Evolutionary conservation across 2,888 invertebrate genomes (phyloP).

Genomic region (Epinotia demarniana): DNA sequence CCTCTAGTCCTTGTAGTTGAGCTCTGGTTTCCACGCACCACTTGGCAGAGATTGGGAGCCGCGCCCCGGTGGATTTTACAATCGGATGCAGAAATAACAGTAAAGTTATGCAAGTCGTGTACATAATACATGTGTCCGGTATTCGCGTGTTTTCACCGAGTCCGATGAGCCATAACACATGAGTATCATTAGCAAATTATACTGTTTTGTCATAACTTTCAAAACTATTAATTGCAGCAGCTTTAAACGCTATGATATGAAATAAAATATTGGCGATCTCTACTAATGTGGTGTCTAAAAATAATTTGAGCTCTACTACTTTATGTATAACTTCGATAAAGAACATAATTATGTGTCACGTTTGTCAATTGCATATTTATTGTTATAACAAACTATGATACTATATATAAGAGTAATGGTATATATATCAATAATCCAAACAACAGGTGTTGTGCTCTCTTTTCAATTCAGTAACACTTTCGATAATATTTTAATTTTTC

Average conservation of each 20-base stretch:
- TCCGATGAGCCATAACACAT: background rate
- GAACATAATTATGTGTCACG: background rate
- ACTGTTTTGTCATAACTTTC: background rate
- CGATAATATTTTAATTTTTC: slow-evolving; percentile 14
- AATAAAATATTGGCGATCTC: background rate
- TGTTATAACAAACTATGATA: background rate
- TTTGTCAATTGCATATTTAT: background rate
- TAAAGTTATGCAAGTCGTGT: slow-evolving; percentile 7
- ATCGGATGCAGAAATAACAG: slow-evolving; percentile 28
- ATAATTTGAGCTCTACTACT: background rate
- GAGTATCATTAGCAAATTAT: background rate
- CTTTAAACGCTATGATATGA: background rate
- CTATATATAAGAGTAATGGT: background rate
- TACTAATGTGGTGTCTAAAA: background rate
- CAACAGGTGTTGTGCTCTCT: background rate
- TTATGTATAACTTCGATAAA: background rate
- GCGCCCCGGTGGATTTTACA: slow-evolving; percentile 7
- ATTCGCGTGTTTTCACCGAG: background rate
- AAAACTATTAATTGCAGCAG: background rate
- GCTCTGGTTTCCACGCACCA: slow-evolving; percentile 1
- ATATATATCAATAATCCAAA: background rate
- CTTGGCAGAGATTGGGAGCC: slow-evolving; percentile 28
- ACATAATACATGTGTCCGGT: slow-evolving; percentile 4
- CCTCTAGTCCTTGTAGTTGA: background rate
- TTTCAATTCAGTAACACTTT: background rate